These are phyloP conservation scores for Thaleichthys pacificus DNA, from an alignment of 2,797 vertebrate species.

Conservation along the genomic window DNA sequence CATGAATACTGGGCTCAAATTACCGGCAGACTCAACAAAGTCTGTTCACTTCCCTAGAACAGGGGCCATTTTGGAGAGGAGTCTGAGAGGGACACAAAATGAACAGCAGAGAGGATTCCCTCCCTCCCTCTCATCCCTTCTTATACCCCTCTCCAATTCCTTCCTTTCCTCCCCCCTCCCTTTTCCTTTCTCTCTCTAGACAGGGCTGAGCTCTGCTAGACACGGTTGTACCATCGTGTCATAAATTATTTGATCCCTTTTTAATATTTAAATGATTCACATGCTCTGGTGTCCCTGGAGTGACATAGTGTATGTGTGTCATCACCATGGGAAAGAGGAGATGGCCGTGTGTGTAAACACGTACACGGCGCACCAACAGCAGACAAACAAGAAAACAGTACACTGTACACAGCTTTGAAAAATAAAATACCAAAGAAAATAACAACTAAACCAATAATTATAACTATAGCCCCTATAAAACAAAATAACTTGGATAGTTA, in stretches of 20 bases:
- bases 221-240: neutral
- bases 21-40: constrained; percentile 68
- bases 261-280: constrained; percentile 36
- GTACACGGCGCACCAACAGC: constrained; percentile 8
- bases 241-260: constrained; percentile 32
- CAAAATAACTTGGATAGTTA: too few relatives aligned
- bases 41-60: constrained; percentile 64
- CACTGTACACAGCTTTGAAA: constrained; percentile 18
- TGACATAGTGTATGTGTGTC: constrained; percentile 10
- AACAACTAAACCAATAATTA: too few relatives aligned
- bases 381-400: constrained; percentile 2
- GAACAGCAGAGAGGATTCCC: constrained; percentile 45
- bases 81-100: constrained; percentile 58
- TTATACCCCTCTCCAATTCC: neutral
- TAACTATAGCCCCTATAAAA: too few relatives aligned
- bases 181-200: neutral
- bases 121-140: neutral
- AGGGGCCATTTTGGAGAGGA: constrained; percentile 75
- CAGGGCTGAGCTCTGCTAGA: neutral
- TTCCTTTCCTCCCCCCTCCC: neutral
- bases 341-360: neutral
- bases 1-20: constrained; percentile 72
- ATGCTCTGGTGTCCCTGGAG: constrained; percentile 15
- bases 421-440: neutral
- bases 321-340: neutral